phyloP scores from a whole-genome alignment of 2,888 invertebrate species.

The Mythimna pallens region DNA sequence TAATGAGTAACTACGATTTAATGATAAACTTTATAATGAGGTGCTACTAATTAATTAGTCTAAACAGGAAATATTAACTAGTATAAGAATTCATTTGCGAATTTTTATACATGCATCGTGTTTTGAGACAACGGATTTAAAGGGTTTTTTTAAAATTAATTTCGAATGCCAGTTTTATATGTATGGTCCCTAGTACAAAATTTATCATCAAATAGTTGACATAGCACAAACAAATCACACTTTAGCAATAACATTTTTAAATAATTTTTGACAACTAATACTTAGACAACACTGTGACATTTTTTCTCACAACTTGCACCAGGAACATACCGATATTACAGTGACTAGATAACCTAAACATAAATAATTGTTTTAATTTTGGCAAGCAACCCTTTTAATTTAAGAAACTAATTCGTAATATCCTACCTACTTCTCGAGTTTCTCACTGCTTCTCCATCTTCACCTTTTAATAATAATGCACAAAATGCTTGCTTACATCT shows the following conservation, averaged over 20 bases:
- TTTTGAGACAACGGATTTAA: neutral
- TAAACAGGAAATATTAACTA: neutral
- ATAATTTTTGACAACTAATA: constrained; percentile 43
- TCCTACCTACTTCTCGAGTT: neutral
- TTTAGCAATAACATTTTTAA: constrained; percentile 22
- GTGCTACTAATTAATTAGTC: constrained; percentile 11
- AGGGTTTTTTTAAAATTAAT: too few relatives aligned
- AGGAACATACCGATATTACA: constrained; percentile 75
- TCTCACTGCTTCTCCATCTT: neutral
- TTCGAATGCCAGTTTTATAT: neutral
- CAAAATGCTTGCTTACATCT: constrained; percentile 2
- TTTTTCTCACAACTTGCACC: constrained; percentile 73
- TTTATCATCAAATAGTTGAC: constrained; percentile 37
- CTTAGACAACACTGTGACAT: constrained; percentile 29
- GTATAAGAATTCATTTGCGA: neutral
- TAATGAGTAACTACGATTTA: constrained; percentile 30
- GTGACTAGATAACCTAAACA: constrained; percentile 71
- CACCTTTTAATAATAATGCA: neutral
- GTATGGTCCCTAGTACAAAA: neutral
- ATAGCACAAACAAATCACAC: constrained; percentile 27
- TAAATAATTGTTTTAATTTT: constrained; percentile 56
- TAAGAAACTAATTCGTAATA: neutral
- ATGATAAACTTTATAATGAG: constrained; percentile 27
- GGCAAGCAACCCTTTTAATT: constrained; percentile 34
- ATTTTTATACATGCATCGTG: neutral